phyloP scores from a whole-genome alignment of 1,140 invertebrate genomes.

The Philopotamus ludificatus region DNA sequence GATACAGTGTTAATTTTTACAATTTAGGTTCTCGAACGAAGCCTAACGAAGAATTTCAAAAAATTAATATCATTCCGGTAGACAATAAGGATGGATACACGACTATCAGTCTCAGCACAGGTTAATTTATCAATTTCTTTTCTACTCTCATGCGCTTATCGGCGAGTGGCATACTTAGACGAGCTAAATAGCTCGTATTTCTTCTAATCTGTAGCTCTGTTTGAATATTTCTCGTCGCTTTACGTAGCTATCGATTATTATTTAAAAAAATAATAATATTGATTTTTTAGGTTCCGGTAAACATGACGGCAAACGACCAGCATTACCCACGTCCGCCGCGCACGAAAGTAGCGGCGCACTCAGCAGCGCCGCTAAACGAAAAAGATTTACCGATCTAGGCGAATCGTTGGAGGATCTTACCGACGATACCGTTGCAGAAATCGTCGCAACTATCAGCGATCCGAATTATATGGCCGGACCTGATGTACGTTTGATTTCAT shows the following conservation, averaged over 20 bases:
- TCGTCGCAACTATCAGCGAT: slow-evolving; percentile 75
- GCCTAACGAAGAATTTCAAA: slow-evolving; percentile 64
- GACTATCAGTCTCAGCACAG: slow-evolving; percentile 65
- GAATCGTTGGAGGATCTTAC: slow-evolving; percentile 63
- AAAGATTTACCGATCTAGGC: slow-evolving; percentile 45
- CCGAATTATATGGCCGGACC: slow-evolving; percentile 80
- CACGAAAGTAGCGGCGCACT: slow-evolving; percentile 11
- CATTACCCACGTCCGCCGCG: slow-evolving; percentile 4
- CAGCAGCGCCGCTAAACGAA: slow-evolving; percentile 46
- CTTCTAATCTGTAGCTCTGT: no score
- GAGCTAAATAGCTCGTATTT: no score
- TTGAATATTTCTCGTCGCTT: no score
- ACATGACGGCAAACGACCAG: slow-evolving; percentile 35
- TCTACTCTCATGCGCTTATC: no score
- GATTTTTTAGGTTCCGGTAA: slow-evolving; percentile 31
- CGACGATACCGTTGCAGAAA: slow-evolving; percentile 71
- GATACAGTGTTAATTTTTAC: slow-evolving; percentile 5
- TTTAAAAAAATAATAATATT: no score
- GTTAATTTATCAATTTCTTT: slow-evolving; percentile 46
- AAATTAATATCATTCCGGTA: slow-evolving; percentile 58
- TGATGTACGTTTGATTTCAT: slow-evolving; percentile 58
- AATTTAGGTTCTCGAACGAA: slow-evolving; percentile 41
- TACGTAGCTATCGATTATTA: no score
- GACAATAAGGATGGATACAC: slow-evolving; percentile 68
- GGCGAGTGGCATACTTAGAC: no score